Evolutionary conservation across 2,797 vertebrate genomes (phyloP), one percentile per base, ranked within the genome.

Genomic region (Galaxias olidus): DNA sequence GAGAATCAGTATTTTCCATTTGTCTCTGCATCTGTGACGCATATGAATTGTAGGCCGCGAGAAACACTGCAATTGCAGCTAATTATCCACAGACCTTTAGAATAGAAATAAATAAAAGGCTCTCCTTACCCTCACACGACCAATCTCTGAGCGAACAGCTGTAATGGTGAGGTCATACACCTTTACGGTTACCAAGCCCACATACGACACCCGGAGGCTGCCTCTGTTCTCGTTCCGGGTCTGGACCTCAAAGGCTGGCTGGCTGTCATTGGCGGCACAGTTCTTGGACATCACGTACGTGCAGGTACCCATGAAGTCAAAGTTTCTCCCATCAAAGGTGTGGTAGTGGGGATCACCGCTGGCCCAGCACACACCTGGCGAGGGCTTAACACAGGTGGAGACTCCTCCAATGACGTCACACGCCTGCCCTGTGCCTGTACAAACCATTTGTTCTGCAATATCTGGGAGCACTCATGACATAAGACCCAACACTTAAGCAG

Each of bases 291-390:
- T 68, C 0, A 68, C 80, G 50, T 90, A 92, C 12, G 85, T 90
- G 65, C 91, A 92, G 41, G 88, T 85, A 5, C 89, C 91, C 14
- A 83, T 86, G 67, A 90, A 89, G 78, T 92, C 79, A 42, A 81
- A 90, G 19, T 14, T 72, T 4, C 14, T 59, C 0, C 81, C 67
- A 63, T 89, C 89, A 52, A 87, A 90, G 0, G 88, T 76, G 13
- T 4, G 50, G 63, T 91, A 92, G 71, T 91, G 89, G 11, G 90
- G 87, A 78, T 91, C 91, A n/a, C 90, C 90, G 9, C 84, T 68
- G 17, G 86, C 86, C 0, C 61, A 76, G 59, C 90, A 93, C 10
- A 80, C 59, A 1, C 73, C 84, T 19, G 81, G 65, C 0, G 83
- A 81, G 11, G 88, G 79, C 1, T 88, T 82, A n/a, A n/a, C n/a